A percentile compares a stretch with the other conserved stretches of the same genome.
Evolutionary conservation across 1,140 invertebrate genomes (phyloP).

Genomic region (Odontomachus brunneus): DNA sequence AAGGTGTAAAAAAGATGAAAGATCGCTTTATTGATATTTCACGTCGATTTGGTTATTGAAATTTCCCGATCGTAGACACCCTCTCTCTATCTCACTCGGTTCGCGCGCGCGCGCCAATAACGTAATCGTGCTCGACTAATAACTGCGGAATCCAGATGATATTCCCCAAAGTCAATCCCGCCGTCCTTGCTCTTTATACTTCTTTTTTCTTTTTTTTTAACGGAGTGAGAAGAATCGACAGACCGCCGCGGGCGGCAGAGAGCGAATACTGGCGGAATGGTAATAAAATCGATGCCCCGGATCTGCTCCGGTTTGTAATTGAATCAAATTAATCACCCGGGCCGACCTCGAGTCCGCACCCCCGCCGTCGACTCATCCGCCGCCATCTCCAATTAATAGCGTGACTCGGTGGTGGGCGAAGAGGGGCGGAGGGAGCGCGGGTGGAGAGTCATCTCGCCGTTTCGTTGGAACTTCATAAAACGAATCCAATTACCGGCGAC

Average conservation of each 20-base stretch:
- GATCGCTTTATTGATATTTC: too few species aligned
- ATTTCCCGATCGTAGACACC: too few species aligned
- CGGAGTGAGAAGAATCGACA: constrained; percentile 53
- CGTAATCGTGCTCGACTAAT: constrained; percentile 1
- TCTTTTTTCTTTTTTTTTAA: constrained; percentile 2
- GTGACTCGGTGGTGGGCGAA: constrained; percentile 27
- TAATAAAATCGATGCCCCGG: constrained; percentile 77
- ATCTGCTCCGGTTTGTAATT: constrained; percentile 74
- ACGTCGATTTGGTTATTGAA: too few species aligned
- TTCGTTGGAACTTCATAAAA: constrained; percentile 78
- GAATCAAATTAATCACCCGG: constrained; percentile 77
- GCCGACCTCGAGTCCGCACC: constrained; percentile 56
- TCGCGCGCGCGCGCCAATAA: background rate
- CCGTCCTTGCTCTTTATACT: background rate
- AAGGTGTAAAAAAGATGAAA: too few species aligned
- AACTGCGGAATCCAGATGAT: background rate
- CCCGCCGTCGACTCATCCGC: constrained; percentile 42
- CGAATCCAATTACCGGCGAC: constrained; percentile 73
- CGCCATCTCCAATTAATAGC: constrained; percentile 75
- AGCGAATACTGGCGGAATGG: constrained; percentile 53
- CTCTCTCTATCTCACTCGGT: background rate
- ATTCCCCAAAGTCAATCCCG: constrained; percentile 20
- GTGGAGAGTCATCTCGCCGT: constrained; percentile 49
- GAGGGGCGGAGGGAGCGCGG: background rate
- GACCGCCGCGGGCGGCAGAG: constrained; percentile 23